Evolutionary conservation across 2,113 vertebrate genomes (phyloP), one percentile per base, ranked within the genome.

Genomic region (Brevimyrus niger): DNA sequence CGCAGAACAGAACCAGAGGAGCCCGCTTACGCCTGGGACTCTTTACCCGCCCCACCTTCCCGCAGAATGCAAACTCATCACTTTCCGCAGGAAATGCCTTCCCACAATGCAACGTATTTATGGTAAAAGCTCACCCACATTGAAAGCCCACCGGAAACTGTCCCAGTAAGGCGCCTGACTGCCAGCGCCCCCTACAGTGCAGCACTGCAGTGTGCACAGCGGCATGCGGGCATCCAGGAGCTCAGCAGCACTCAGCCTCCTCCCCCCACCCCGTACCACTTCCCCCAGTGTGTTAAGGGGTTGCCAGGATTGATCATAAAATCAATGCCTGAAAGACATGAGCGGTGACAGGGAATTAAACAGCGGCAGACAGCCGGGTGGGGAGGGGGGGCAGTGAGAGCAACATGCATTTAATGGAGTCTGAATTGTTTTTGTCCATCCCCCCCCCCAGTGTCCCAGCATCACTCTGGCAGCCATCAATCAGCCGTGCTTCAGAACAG

Each of bases 261-360:
- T 31, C 38, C 35, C 35, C 19, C 27, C 89, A 2, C 44, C 55
- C 84, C 21, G 10, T 17, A 6, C 38, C 4, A n/a, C 83, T 50
- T n/a, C 82, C 55, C 53, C 85, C 84, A 17, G 9, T 31, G 10
- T 35, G 65, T 35, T 84, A 51, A 35, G 23, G 50, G 87, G 38
- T 55, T 83, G 89, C 86, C 86, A 83, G 89, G 89, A 61, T 48
- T 48, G 87, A 90, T 90, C 69, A 61, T 90, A 88, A 88, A 90
- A 21, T 21, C 51, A 8, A 47, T 38, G 86, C 50, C 69, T 31
- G 50, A 90, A 82, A 55, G 65, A 88, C 69, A 65, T 42, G 51
- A 47, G 86, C 31, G 55, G 87, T 42, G 80, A 61, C 73, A 88
- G 82, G 47, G 76, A 87, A 90, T 90, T 80, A 90, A 87, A 80